phyloP scores from a whole-genome alignment of 2,888 invertebrate genomes.

The Drosophila pseudotakahashii region DNA sequence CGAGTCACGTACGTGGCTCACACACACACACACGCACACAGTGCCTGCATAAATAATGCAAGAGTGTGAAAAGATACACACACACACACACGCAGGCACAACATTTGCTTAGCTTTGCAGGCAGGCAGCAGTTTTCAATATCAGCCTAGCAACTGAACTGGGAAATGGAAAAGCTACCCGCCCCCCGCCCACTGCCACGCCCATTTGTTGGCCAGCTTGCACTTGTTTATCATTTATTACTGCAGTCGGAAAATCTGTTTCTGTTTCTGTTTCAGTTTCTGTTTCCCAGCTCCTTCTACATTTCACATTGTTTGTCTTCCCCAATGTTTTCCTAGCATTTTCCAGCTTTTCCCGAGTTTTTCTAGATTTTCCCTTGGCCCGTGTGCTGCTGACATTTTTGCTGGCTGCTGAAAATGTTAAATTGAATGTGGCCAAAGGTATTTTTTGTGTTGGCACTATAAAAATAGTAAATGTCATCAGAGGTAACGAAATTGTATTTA shows the following conservation, averaged over 20 bases:
- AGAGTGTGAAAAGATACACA: conserved; percentile 48
- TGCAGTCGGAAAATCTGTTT: conserved; percentile 66
- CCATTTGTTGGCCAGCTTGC: conserved; percentile 64
- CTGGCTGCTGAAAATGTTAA: conserved; percentile 33
- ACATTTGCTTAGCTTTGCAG: conserved; percentile 41
- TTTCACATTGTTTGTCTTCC: conserved; percentile 56
- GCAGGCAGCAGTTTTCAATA: conserved; percentile 59
- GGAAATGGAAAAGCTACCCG: conserved; percentile 5
- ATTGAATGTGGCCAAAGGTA: conserved; percentile 31
- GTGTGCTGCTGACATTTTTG: conserved; percentile 22
- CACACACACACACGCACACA: conserved; percentile 11
- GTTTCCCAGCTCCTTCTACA: conserved; percentile 28
- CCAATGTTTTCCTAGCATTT: conserved; percentile 5
- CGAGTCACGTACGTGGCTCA: conserved; percentile 59
- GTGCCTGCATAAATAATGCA: conserved; percentile 50
- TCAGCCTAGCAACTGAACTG: conserved; percentile 40
- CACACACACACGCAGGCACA: background rate
- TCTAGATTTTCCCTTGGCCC: conserved; percentile 18
- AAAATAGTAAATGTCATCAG: conserved; percentile 26
- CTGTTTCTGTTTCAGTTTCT: conserved; percentile 47
- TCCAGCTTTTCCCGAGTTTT: conserved; percentile 19
- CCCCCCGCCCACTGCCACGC: conserved; percentile 5
- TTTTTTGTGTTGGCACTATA: conserved; percentile 5
- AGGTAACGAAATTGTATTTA: conserved; percentile 26
- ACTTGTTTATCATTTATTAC: conserved; percentile 77